Conservation (phyloP, 2,113 vertebrate species). For the Raja brachyura region DNA sequence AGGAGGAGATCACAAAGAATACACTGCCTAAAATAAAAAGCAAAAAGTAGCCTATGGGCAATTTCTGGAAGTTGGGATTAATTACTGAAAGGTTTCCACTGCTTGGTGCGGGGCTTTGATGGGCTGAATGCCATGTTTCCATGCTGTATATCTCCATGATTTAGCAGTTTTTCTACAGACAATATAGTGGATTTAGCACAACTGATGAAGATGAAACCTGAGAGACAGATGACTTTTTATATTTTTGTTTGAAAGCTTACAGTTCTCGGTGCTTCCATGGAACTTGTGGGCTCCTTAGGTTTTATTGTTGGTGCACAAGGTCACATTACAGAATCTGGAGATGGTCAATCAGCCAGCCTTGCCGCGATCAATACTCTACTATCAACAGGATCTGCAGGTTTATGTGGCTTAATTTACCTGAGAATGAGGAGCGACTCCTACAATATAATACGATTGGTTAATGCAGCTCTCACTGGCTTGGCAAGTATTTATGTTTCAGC, state of each 20-base stretch:
- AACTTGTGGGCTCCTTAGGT: not conserved
- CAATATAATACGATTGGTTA: conserved; percentile 1
- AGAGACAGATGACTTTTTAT: not conserved
- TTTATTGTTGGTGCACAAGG: conserved; percentile 26
- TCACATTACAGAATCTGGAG: conserved; percentile 29
- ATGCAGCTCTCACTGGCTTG: not conserved
- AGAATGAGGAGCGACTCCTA: conserved; percentile 15
- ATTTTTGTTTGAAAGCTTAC: not conserved
- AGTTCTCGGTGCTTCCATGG: conserved; percentile 8
- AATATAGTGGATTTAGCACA: no score
- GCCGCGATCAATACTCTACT: conserved; percentile 21
- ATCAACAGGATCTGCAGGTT: conserved; percentile 18
- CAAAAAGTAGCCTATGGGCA: no score
- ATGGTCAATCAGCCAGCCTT: conserved; percentile 18
- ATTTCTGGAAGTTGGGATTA: no score
- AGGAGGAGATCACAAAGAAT: no score
- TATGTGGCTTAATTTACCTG: conserved; percentile 17
- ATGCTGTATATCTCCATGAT: no score
- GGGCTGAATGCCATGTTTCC: no score
- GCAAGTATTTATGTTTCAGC: not conserved
- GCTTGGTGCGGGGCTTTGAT: no score
- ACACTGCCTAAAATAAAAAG: no score
- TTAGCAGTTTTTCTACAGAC: no score
- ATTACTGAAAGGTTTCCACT: no score
- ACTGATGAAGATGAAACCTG: no score